These are phyloP conservation scores for Papilio xuthus DNA, from an alignment of 1,140 invertebrate species.

Conservation along the genomic window DNA sequence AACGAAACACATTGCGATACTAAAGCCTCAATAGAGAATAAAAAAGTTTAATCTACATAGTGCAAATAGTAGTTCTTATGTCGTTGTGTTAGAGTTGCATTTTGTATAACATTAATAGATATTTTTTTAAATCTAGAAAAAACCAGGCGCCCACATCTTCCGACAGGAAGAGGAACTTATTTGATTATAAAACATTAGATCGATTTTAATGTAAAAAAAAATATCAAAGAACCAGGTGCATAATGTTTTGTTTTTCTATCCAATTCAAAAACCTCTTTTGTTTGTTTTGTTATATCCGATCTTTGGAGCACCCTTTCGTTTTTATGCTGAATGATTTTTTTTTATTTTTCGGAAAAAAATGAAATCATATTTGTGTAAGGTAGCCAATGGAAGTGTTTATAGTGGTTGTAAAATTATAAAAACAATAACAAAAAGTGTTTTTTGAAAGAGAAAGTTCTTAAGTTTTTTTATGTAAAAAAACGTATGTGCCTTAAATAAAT, in stretches of 20 bases:
- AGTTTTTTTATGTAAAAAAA: conserved; percentile 28
- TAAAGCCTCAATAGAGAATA: conserved; percentile 46
- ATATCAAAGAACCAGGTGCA: conserved; percentile 68
- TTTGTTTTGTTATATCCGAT: conserved; percentile 74
- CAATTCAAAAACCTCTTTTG: conserved; percentile 49
- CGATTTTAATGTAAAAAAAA: conserved; percentile 62
- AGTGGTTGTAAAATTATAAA: conserved; percentile 44
- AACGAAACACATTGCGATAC: conserved; percentile 67
- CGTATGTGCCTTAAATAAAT: conserved; percentile 24
- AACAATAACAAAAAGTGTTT: conserved; percentile 48
- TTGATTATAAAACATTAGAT: conserved; percentile 77
- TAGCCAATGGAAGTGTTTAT: conserved; percentile 54
- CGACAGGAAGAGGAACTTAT: conserved; percentile 78
- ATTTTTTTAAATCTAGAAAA: conserved; percentile 55
- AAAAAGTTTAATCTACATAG: conserved; percentile 48
- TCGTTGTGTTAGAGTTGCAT: conserved; percentile 41
- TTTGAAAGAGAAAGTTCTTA: conserved; percentile 71
- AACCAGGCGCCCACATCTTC: conserved; percentile 70
- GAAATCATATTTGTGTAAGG: conserved; percentile 51
- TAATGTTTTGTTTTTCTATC: conserved; percentile 64
- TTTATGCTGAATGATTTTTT: conserved; percentile 48
- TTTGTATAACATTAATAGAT: conserved; percentile 26
- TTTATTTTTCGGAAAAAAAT: conserved; percentile 42
- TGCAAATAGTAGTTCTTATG: conserved; percentile 40
- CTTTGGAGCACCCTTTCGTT: conserved; percentile 67